A percentile compares a stretch with the other conserved stretches of the same genome.
phyloP scores from a whole-genome alignment of 2,797 vertebrate species.

The Ctenopoma multispine region DNA sequence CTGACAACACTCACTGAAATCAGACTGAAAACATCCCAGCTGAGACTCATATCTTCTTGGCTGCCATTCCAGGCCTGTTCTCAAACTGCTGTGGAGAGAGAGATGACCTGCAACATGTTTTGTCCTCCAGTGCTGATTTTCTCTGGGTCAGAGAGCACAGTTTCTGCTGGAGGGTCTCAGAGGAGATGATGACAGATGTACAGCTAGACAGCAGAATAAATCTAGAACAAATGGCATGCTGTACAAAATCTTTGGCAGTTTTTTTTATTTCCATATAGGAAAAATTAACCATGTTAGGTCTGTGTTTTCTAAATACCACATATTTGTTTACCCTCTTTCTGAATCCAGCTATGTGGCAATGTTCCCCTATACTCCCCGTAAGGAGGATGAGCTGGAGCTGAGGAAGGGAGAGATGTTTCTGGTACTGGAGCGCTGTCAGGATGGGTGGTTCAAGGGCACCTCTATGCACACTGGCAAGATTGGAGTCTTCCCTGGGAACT shows the following conservation, averaged over 20 bases:
- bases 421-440: conserved; percentile 97
- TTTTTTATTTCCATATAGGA: neutral
- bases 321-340: conserved; percentile 28
- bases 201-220: conserved; percentile 29
- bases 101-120: conserved; percentile 58
- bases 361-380: conserved; percentile 95
- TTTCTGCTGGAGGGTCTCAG: conserved; percentile 49
- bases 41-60: conserved; percentile 31
- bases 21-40: conserved; percentile 58
- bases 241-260: conserved; percentile 15
- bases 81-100: conserved; percentile 29
- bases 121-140: conserved; percentile 59
- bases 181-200: conserved; percentile 58
- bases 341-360: conserved; percentile 91
- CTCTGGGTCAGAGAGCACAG: conserved; percentile 51
- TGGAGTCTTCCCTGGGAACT: conserved; percentile 98
- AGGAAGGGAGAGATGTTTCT: conserved; percentile 99
- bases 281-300: neutral
- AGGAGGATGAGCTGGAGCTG: conserved; percentile 98
- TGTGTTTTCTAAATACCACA: conserved; percentile 6
- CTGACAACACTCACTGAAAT: conserved; percentile 44
- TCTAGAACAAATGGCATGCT: conserved; percentile 38
- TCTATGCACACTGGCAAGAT: conserved; percentile 99
- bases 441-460: conserved; percentile 99
- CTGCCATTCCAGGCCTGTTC: conserved; percentile 33